Evolutionary conservation across 2,797 vertebrate species (phyloP), one percentile per base, ranked within the genome.

Genomic region (Gastrophryne carolinensis): DNA sequence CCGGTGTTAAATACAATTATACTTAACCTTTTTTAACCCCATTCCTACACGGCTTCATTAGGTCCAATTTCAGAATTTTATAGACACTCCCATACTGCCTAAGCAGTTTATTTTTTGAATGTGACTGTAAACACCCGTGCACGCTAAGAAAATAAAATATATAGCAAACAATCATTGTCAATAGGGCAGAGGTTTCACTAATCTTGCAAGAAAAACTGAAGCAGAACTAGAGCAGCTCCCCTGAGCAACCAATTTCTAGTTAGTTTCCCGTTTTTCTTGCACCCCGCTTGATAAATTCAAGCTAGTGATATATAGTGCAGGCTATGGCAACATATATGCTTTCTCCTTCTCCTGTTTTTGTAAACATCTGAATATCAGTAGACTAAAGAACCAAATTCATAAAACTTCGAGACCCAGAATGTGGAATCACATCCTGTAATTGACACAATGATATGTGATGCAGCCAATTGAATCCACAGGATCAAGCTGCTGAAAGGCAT

Each of bases 241-340:
- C n/a, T n/a, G n/a, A n/a, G n/a, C n/a, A n/a, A n/a, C n/a, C n/a
- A n/a, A n/a, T n/a, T n/a, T n/a, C n/a, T n/a, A n/a, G n/a, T n/a
- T n/a, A n/a, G n/a, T n/a, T n/a, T n/a, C n/a, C n/a, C n/a, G n/a
- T n/a, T n/a, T n/a, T n/a, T n/a, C n/a, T n/a, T n/a, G n/a, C n/a
- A n/a, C n/a, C n/a, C n/a, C n/a, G n/a, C n/a, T n/a, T n/a, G n/a
- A n/a, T n/a, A n/a, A n/a, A n/a, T n/a, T n/a, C n/a, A n/a, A n/a
- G n/a, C n/a, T n/a, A n/a, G n/a, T n/a, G 64, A 71, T 58, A 50
- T 57, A 30, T 63, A 77, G 67, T 77, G 75, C 75, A 77, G 60
- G 57, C 24, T 29, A 65, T 35, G 32, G 67, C 47, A 24, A 44
- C 57, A n/a, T n/a, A n/a, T 26, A 39, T 44, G 15, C 26, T 68